Conservation (phyloP, 2,888 invertebrate species). For the Drosophila ustulata region DNA sequence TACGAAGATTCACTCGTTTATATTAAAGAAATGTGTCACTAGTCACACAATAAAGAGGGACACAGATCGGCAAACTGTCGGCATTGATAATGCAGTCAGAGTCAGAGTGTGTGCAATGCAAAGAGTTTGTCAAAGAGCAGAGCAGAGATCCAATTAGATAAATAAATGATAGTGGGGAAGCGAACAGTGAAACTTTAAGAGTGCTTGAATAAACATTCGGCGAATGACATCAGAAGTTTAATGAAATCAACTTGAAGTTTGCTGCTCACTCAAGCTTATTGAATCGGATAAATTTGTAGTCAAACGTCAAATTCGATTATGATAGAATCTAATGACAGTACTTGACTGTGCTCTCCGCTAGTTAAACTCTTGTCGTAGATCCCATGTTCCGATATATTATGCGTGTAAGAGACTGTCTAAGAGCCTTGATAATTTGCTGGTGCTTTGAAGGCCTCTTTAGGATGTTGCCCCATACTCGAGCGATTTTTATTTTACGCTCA, state of each 20-base stretch:
- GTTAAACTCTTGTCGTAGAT: constrained; percentile 29
- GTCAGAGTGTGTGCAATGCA: background rate
- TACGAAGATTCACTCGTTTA: constrained; percentile 46
- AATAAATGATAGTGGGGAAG: constrained; percentile 10
- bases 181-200: constrained; percentile 5
- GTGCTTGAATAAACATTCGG: background rate
- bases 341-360: constrained; percentile 28
- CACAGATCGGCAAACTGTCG: background rate
- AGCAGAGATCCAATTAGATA: constrained; percentile 19
- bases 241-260: constrained; percentile 6
- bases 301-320: constrained; percentile 24
- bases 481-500: constrained; percentile 76
- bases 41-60: constrained; percentile 8
- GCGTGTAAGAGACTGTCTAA: constrained; percentile 29
- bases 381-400: constrained; percentile 20
- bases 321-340: constrained; percentile 17
- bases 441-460: constrained; percentile 33
- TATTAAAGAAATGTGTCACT: constrained; percentile 30
- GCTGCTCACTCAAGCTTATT: constrained; percentile 1
- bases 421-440: constrained; percentile 64
- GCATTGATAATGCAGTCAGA: constrained; percentile 7
- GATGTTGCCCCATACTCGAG: constrained; percentile 40
- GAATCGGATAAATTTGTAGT: constrained; percentile 22
- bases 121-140: background rate
- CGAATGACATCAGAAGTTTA: background rate